Evolutionary conservation across 1,140 invertebrate genomes (phyloP), one percentile per base, ranked within the genome.

Genomic region (Drosophila repleta): DNA sequence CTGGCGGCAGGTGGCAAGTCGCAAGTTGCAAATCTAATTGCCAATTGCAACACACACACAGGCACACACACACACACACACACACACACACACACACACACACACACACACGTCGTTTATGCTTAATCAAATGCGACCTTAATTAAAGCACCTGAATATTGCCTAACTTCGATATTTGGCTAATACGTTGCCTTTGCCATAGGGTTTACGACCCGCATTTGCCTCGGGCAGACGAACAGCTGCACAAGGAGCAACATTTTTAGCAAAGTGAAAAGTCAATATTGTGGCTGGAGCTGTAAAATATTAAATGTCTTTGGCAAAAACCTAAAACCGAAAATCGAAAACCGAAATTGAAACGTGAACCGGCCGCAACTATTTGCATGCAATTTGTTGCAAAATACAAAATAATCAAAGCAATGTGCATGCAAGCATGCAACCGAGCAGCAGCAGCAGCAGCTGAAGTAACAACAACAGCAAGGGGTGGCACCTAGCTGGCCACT

Each of bases 371-470:
- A 87, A 82, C 67, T 87, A 87, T 87, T 87, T 87, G 82, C 83
- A 79, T 87, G 67, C 82, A 79, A 88, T 87, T 82, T 88, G 78
- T 78, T 66, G 60, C 51, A 87, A 87, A 81, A 88, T 87, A 74
- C 65, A 78, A 87, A 87, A 88, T 87, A 88, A 88, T 74, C 82
- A 87, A 87, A 87, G 82, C 78, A 87, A 82, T 76, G 83, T 87
- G 66, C 78, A 88, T 21, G 78, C 63, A 69, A 65, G 62, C 81
- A 45, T 85, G 65, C 65, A 81, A 68, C 56, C 43, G 24, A 8
- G 41, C 29, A 18, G 17, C 11, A 21, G 35, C 0, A 20, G 26
- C 10, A 11, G 51, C 26, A 53, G 15, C n/a, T 7, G 7, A 32
- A 32, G 29, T 10, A 32, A 32, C 29, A 35, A 35, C 32, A 35